Conservation (phyloP, 2,888 invertebrate genomes). For the Sphaerophoria rueppellii region DNA sequence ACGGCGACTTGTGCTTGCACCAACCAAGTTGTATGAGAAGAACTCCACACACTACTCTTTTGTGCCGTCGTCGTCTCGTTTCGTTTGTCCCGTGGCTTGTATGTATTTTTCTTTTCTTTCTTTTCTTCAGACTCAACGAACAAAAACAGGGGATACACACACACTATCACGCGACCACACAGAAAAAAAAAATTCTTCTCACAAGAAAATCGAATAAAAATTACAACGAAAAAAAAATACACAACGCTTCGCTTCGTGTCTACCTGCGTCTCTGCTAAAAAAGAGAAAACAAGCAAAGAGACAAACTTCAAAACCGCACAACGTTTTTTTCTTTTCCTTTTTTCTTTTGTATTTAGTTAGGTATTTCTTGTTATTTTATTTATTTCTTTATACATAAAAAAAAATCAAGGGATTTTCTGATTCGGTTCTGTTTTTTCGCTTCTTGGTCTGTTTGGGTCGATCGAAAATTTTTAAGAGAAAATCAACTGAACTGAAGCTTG, state of each 20-base stretch:
- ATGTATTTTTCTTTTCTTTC: conserved; percentile 52
- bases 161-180: conserved; percentile 45
- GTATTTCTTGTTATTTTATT: too few relatives aligned
- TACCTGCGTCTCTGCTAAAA: conserved; percentile 13
- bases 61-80: conserved; percentile 31
- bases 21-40: conserved; percentile 68
- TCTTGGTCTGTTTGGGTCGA: background rate
- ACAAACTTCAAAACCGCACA: conserved; percentile 44
- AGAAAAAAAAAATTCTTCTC: conserved; percentile 35
- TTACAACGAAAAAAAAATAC: conserved; percentile 26
- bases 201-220: conserved; percentile 24
- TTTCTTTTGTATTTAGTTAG: background rate
- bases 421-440: background rate
- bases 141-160: conserved; percentile 40
- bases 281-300: conserved; percentile 54
- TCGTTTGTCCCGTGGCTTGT: conserved; percentile 51
- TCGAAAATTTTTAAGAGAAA: conserved; percentile 51
- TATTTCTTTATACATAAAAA: background rate
- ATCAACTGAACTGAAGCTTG: background rate
- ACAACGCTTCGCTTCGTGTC: conserved; percentile 5
- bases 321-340: conserved; percentile 22
- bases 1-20: conserved; percentile 70
- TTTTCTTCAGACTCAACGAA: conserved; percentile 25
- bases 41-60: conserved; percentile 70
- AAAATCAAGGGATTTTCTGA: conserved; percentile 27